Evolutionary conservation across 2,888 invertebrate species (phyloP), one percentile per base, ranked within the genome.

Genomic region (Amphipyra berbera): DNA sequence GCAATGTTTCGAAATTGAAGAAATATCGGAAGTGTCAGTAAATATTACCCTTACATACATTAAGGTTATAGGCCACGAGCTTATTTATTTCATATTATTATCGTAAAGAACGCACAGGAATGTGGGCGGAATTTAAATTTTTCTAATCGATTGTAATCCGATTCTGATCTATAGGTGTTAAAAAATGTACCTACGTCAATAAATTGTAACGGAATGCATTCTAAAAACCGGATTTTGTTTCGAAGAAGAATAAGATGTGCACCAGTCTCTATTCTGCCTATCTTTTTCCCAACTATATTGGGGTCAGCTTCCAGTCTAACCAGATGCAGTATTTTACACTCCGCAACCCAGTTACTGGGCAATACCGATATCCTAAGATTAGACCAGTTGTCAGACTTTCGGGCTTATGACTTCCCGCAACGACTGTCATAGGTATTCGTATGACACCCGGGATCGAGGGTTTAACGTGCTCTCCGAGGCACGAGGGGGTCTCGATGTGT

Each of bases 141-240:
- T 42, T 53, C 70, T 81, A 78, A 82, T 76, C 73, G 71, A 68
- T 66, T 68, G 48, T 77, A 78, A 81, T 78, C 81, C 61, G 50
- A 69, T 70, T 58, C 65, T 78, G 71, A 81, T 80, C 76, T 82
- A 77, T 74, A 53, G 61, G 37, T 48, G 57, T 70, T 73, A 60
- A 67, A 73, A 69, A 64, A 64, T 71, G 71, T 68, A n/a, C n/a
- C n/a, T n/a, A 57, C 42, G 30, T 42, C 33, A 45, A 49, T 62
- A 50, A 65, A 63, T 42, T 44, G 13, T 15, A 37, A 61, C 33
- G 55, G 37, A 44, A 38, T 21, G 7, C 15, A 35, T 61, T 61
- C 38, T 46, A n/a, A 0, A n/a, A 50, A 54, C 10, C 27, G 13
- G 14, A 48, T 5, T 35, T 58, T 49, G 52, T 61, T 46, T 8